These are phyloP conservation scores for Troglohyphantes excavatus DNA, from an alignment of 2,888 invertebrate genomes.

Conservation along the genomic window DNA sequence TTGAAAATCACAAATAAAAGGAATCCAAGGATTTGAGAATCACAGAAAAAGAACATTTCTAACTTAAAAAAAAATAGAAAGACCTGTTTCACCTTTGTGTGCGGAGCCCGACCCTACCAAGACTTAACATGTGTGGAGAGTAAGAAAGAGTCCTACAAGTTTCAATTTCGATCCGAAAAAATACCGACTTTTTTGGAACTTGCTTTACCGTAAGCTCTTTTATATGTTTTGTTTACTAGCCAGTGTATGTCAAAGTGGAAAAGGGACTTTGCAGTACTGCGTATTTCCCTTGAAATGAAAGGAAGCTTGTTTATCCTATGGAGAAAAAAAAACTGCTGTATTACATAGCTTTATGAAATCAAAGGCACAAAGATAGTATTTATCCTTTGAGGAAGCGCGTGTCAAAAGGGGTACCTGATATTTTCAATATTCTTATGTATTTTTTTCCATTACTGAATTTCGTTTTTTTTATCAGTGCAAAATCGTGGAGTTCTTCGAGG, in stretches of 20 bases:
- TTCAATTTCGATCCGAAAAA: conserved; percentile 34
- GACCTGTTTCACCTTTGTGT: conserved; percentile 3
- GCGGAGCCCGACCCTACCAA: conserved; percentile 4
- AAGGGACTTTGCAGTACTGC: neutral
- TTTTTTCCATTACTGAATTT: too few species aligned
- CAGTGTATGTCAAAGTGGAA: neutral
- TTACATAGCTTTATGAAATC: neutral
- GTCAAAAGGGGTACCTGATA: neutral
- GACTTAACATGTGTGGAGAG: conserved; percentile 30
- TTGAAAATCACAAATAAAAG: conserved; percentile 7
- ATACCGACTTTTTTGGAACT: neutral
- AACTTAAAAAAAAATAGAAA: neutral
- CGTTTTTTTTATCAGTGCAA: too few species aligned
- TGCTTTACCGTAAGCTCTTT: conserved; percentile 7
- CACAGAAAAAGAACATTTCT: conserved; percentile 1
- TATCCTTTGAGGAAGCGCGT: neutral
- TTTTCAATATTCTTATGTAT: neutral
- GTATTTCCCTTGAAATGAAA: neutral
- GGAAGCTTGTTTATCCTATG: neutral
- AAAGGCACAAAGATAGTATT: neutral
- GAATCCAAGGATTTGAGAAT: conserved; percentile 2
- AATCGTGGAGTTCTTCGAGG: too few species aligned
- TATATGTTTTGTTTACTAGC: conserved; percentile 45
- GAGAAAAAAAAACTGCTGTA: neutral
- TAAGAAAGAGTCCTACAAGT: conserved; percentile 21